Percentiles rank a stretch among this genome's conserved stretches.
Conservation (phyloP, 53 echinoderm and acorn worm species). For the Stichopus horrens region DNA sequence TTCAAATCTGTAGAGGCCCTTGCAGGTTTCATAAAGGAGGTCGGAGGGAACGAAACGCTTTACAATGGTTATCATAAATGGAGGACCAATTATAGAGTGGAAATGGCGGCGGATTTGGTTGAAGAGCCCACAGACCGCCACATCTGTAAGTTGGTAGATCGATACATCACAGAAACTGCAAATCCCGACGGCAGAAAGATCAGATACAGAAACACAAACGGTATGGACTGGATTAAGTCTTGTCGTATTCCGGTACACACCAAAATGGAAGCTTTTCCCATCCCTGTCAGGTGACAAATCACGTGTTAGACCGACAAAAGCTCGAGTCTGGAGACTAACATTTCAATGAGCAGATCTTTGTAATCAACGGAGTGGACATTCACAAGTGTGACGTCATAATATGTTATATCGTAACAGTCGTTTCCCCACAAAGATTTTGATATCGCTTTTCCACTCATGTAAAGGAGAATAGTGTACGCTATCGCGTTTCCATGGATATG, state of each 20-base stretch:
- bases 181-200: background rate
- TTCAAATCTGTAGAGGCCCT: background rate
- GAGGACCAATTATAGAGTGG: background rate
- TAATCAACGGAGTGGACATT: too few species aligned
- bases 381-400: too few species aligned
- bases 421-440: too few species aligned
- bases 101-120: background rate
- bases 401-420: too few species aligned
- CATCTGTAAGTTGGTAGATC: background rate
- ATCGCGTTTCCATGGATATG: too few species aligned
- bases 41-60: slow-evolving; percentile 4
- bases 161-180: background rate
- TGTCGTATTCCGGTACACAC: slow-evolving; percentile 39
- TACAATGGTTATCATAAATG: slow-evolving; percentile 31
- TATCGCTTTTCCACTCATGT: too few species aligned
- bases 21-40: background rate
- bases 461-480: too few species aligned
- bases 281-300: background rate
- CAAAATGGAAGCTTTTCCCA: slow-evolving; percentile 20
- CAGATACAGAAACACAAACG: slow-evolving; percentile 10
- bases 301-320: background rate
- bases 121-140: background rate
- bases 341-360: too few species aligned
- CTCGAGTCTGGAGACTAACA: too few species aligned
- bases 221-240: slow-evolving; percentile 31